Evolutionary conservation across 2,113 vertebrate species (phyloP).

Genomic region (Alethe castanea): DNA sequence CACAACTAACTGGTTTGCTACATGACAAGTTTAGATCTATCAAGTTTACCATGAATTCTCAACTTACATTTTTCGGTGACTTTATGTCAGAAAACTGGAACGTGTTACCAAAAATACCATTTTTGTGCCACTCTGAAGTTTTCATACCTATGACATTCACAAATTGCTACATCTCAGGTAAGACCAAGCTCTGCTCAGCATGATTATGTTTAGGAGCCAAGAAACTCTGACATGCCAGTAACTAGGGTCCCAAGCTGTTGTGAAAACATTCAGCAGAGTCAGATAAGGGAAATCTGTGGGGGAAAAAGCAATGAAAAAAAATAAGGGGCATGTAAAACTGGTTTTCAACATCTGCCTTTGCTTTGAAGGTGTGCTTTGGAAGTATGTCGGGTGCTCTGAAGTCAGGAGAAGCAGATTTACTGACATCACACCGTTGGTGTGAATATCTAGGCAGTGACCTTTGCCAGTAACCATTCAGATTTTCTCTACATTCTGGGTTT

Average conservation of each 20-base stretch:
- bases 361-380: neutral
- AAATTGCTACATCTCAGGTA: neutral
- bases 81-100: neutral
- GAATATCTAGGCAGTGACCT: neutral
- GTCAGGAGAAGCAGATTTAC: neutral
- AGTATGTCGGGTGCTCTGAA: neutral
- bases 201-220: neutral
- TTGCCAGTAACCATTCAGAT: fast-evolving
- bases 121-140: neutral
- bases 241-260: neutral
- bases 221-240: neutral
- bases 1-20: neutral
- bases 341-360: neutral
- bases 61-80: neutral
- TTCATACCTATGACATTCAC: neutral
- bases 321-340: fast-evolving
- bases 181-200: neutral
- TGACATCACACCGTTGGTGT: neutral
- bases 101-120: neutral
- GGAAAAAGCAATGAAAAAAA: neutral
- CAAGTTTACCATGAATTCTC: neutral
- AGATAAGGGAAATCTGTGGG: neutral
- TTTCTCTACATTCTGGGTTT: neutral
- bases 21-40: neutral
- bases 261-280: neutral